Evolutionary conservation across 2,797 vertebrate genomes (phyloP).

Genomic region (Loris lydekkerianus): DNA sequence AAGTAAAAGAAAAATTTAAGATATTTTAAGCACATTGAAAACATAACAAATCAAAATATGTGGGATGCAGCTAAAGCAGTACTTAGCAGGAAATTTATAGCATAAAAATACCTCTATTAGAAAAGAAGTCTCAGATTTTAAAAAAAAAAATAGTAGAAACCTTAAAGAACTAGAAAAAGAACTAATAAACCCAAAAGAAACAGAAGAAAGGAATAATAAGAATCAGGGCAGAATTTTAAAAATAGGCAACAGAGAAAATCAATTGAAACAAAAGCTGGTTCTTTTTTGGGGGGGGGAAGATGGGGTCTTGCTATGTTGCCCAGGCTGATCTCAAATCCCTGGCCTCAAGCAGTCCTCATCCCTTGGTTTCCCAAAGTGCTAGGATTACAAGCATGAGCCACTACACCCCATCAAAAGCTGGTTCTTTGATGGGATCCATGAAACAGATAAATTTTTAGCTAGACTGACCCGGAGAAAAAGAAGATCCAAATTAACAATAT

Average conservation of each 20-base stretch:
- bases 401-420: too few species aligned
- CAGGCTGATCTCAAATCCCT: too few species aligned
- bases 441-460: constrained; percentile 28
- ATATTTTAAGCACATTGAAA: constrained; percentile 42
- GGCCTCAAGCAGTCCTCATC: too few species aligned
- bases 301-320: too few species aligned
- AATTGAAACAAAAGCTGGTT: constrained; percentile 16
- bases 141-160: neutral
- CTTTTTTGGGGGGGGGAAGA: too few species aligned
- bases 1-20: constrained; percentile 12
- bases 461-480: neutral
- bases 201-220: constrained; percentile 32
- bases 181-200: constrained; percentile 21
- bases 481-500: constrained; percentile 15
- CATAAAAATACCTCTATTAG: neutral
- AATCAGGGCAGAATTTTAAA: constrained; percentile 39
- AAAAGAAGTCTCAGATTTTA: neutral
- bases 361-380: too few species aligned
- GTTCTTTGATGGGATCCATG: constrained; percentile 14
- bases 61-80: neutral
- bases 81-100: neutral
- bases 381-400: too few species aligned
- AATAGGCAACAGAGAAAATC: neutral
- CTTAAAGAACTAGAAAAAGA: neutral
- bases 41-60: constrained; percentile 32